These are phyloP conservation scores for Thaumetopoea pityocampa DNA, from an alignment of 1,140 invertebrate genomes.

Conservation along the genomic window DNA sequence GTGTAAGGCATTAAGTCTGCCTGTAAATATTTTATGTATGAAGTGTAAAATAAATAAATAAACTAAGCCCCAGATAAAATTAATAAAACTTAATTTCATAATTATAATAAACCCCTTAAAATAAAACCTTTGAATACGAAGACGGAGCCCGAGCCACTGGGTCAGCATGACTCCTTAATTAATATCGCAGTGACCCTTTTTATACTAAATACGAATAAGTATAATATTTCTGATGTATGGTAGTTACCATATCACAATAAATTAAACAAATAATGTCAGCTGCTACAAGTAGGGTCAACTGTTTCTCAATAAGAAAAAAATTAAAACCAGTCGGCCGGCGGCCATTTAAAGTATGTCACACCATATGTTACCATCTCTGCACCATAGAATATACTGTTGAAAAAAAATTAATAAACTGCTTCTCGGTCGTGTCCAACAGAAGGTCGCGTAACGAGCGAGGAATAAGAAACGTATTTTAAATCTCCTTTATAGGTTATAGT, in stretches of 20 bases:
- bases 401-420: slow-evolving; percentile 49
- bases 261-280: slow-evolving; percentile 34
- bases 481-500: slow-evolving; percentile 60
- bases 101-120: too few relatives aligned
- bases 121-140: too few relatives aligned
- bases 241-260: slow-evolving; percentile 18
- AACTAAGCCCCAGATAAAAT: too few relatives aligned
- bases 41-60: too few relatives aligned
- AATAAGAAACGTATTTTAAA: slow-evolving; percentile 65
- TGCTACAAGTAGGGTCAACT: slow-evolving; percentile 20
- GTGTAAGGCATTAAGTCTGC: too few relatives aligned
- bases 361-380: slow-evolving; percentile 54
- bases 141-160: too few relatives aligned
- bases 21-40: too few relatives aligned
- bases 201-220: neutral
- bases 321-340: slow-evolving; percentile 38
- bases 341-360: slow-evolving; percentile 56
- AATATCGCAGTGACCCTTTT: neutral
- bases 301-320: slow-evolving; percentile 38
- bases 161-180: too few relatives aligned
- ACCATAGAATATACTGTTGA: slow-evolving; percentile 45
- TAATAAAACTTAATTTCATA: too few relatives aligned
- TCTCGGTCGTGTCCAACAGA: slow-evolving; percentile 45
- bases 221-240: neutral
- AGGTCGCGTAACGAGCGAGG: slow-evolving; percentile 64